A percentile compares a stretch with the other conserved stretches of the same genome.
Conservation (phyloP, 2,888 invertebrate genomes). For the Acholoe squamosa region DNA sequence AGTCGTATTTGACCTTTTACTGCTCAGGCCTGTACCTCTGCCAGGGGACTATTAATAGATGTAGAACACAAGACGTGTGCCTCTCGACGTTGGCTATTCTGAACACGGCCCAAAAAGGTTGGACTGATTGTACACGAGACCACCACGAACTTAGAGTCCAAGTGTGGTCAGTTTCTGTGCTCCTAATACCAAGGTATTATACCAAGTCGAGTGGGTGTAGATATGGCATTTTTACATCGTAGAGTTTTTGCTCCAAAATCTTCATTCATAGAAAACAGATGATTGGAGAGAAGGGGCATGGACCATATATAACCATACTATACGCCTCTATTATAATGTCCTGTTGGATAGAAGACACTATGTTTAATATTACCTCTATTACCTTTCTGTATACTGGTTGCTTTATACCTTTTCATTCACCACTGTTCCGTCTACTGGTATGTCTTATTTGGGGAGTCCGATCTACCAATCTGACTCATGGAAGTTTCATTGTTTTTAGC, state of each 20-base stretch:
- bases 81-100: neutral
- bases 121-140: neutral
- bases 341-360: neutral
- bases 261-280: neutral
- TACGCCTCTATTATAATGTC: neutral
- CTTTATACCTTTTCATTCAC: neutral
- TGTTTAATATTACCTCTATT: neutral
- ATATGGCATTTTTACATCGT: neutral
- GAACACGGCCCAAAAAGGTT: neutral
- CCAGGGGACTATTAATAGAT: neutral
- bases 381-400: neutral
- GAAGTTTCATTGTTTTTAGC: neutral
- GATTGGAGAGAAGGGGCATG: neutral
- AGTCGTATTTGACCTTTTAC: constrained; percentile 45
- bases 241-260: neutral
- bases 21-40: neutral
- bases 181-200: neutral
- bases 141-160: neutral
- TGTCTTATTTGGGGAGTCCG: neutral
- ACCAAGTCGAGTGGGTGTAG: constrained; percentile 1
- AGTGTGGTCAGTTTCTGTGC: neutral
- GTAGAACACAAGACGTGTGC: neutral
- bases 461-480: neutral
- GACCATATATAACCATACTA: neutral
- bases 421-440: constrained; percentile 13